Percentiles rank a stretch among this genome's conserved stretches.
Conservation (phyloP, 1,140 invertebrate species). For the Drosophila triauraria region DNA sequence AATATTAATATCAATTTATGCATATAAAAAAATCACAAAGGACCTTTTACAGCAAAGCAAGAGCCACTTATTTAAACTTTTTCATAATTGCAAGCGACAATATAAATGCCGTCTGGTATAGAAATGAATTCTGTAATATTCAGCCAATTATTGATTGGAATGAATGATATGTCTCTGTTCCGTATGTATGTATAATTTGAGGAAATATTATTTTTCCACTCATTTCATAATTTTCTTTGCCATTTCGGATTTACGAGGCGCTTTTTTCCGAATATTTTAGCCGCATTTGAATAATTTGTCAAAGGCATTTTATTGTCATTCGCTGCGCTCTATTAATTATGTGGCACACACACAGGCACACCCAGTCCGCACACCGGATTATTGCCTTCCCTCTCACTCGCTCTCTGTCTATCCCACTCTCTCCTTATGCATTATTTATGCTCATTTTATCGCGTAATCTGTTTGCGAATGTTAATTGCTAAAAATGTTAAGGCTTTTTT, state of each 20-base stretch:
- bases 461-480: constrained; percentile 76
- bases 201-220: constrained; percentile 44
- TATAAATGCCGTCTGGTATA: constrained; percentile 4
- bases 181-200: constrained; percentile 16
- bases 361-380: constrained; percentile 7
- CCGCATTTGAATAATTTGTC: constrained; percentile 66
- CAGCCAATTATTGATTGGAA: constrained; percentile 29
- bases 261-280: constrained; percentile 58
- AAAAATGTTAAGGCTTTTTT: constrained; percentile 40
- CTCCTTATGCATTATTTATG: constrained; percentile 61
- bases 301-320: constrained; percentile 61
- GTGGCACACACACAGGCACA: constrained; percentile 47
- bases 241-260: constrained; percentile 37
- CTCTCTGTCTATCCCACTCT: neutral
- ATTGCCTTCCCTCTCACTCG: neutral
- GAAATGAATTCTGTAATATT: constrained; percentile 17
- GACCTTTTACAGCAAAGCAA: too few relatives aligned
- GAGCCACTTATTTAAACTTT: neutral
- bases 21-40: neutral
- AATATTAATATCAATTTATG: too few relatives aligned
- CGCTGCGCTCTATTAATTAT: constrained; percentile 76
- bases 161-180: constrained; percentile 7
- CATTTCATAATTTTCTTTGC: constrained; percentile 42
- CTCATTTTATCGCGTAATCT: constrained; percentile 74
- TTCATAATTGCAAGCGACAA: neutral